Conservation (phyloP, 1,140 invertebrate genomes). For the Hyles euphorbiae region DNA sequence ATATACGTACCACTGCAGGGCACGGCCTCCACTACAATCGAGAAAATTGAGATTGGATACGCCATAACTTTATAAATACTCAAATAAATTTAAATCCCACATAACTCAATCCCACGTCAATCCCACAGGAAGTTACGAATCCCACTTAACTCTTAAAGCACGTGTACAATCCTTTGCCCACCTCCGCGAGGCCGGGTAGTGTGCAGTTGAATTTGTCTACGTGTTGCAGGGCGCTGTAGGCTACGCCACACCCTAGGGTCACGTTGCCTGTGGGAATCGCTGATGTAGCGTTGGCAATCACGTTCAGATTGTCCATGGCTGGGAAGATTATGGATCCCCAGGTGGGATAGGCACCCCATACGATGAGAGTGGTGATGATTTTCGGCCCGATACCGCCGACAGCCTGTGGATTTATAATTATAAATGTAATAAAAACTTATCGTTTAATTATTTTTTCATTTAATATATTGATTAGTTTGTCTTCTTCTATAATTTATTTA, state of each 20-base stretch:
- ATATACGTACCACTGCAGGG: too few relatives aligned
- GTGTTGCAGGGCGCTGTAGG: slow-evolving; percentile 13
- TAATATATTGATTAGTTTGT: too few relatives aligned
- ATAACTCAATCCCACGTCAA: background rate
- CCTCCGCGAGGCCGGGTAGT: slow-evolving; percentile 11
- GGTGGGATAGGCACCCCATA: slow-evolving; percentile 83
- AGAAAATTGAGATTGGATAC: too few relatives aligned
- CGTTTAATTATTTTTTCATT: too few relatives aligned
- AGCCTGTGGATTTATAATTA: slow-evolving; percentile 46
- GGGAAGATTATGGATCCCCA: slow-evolving; percentile 76
- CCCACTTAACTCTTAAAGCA: slow-evolving; percentile 33
- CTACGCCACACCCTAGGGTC: slow-evolving; percentile 28
- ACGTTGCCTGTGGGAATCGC: slow-evolving; percentile 18
- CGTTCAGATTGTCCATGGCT: background rate
- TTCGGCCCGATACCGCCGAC: slow-evolving; percentile 88
- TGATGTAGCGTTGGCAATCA: background rate
- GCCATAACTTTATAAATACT: too few relatives aligned
- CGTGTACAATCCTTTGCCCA: slow-evolving; percentile 24
- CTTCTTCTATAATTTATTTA: too few relatives aligned
- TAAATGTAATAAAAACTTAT: background rate
- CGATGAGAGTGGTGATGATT: slow-evolving; percentile 81
- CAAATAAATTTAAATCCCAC: too few relatives aligned
- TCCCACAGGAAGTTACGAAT: too few relatives aligned
- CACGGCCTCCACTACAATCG: too few relatives aligned
- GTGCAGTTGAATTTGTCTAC: slow-evolving; percentile 32